Percentiles rank a stretch among this genome's conserved stretches.
Conservation (phyloP, 2,888 invertebrate genomes). For the Synergus umbraculus region DNA sequence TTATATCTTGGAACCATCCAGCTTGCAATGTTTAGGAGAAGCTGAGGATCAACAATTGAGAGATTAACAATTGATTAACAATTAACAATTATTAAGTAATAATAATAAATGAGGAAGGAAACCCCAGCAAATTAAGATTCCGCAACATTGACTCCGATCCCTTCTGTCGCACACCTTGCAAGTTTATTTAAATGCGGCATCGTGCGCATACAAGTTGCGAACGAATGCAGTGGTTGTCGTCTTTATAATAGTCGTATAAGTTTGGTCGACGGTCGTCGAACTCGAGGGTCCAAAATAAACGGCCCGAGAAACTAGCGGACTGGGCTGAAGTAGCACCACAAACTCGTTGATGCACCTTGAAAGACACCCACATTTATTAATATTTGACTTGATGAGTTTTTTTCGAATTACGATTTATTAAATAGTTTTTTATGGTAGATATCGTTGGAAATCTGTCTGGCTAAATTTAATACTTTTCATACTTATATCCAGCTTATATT, state of each 20-base stretch:
- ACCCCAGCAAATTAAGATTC: neutral
- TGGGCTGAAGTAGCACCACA: constrained; percentile 41
- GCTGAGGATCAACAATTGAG: too few relatives aligned
- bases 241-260: neutral
- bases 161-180: constrained; percentile 9
- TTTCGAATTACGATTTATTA: neutral
- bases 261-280: constrained; percentile 56
- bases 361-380: constrained; percentile 50
- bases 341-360: constrained; percentile 55
- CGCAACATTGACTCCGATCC: neutral
- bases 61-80: too few relatives aligned
- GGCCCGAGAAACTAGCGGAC: constrained; percentile 53
- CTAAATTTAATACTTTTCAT: neutral
- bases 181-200: constrained; percentile 30
- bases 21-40: too few relatives aligned
- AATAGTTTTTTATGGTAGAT: neutral
- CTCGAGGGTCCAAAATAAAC: constrained; percentile 58
- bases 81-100: too few relatives aligned
- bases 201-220: constrained; percentile 13
- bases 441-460: neutral
- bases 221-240: constrained; percentile 31
- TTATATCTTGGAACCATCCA: neutral
- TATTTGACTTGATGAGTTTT: constrained; percentile 42
- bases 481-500: neutral
- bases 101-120: neutral